phyloP scores from a whole-genome alignment of 2,113 vertebrate species.

The Macrotis lagotis region DNA sequence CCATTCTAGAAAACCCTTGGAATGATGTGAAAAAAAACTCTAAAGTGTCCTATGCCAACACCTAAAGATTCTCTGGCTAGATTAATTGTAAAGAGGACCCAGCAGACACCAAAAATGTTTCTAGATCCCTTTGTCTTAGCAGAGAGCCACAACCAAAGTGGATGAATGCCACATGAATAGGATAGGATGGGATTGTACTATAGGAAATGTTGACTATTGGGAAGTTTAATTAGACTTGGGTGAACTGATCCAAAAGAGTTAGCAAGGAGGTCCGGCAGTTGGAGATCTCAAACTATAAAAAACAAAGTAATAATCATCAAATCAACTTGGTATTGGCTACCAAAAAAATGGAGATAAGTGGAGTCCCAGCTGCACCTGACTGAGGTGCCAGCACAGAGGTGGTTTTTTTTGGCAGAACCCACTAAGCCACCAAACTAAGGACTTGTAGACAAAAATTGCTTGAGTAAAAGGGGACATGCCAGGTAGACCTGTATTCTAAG shows the following conservation, averaged over 20 bases:
- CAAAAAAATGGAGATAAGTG: background rate
- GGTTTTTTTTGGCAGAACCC: fast-evolving
- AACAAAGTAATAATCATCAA: background rate
- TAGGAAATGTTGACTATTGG: too few relatives aligned
- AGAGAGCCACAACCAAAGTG: background rate
- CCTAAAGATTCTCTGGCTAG: background rate
- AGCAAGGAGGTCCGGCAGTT: too few relatives aligned
- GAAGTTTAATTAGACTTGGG: background rate
- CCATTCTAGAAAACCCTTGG: too few relatives aligned
- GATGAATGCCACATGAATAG: background rate
- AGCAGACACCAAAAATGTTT: background rate
- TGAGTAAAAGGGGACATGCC: background rate
- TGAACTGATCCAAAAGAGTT: background rate
- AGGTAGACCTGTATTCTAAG: background rate
- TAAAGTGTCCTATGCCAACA: too few relatives aligned
- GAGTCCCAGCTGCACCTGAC: too few relatives aligned
- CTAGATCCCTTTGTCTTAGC: background rate
- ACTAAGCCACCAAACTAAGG: background rate
- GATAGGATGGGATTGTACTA: background rate
- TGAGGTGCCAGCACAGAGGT: background rate
- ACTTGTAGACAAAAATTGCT: background rate
- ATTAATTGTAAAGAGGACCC: background rate
- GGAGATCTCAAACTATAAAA: background rate
- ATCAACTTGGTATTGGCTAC: too few relatives aligned
- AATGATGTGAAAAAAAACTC: background rate